Percentiles rank a stretch among this genome's conserved stretches.
Conservation (phyloP, 2,797 vertebrate genomes). For the Glossophaga mutica region DNA sequence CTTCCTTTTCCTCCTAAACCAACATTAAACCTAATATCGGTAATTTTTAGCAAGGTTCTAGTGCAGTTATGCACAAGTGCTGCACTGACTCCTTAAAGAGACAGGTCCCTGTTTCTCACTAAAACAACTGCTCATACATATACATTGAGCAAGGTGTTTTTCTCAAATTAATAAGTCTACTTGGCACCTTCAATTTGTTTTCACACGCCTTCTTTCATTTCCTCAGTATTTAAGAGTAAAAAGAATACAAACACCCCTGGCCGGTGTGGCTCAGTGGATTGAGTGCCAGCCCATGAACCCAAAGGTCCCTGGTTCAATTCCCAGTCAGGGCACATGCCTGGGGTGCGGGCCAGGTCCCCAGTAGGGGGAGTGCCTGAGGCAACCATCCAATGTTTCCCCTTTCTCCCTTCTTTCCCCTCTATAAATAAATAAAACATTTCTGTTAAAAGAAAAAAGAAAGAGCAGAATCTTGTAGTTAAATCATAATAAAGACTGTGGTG, state of each 20-base stretch:
- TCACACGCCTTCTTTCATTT: conserved; percentile 41
- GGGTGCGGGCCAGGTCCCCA: too few relatives aligned
- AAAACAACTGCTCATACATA: conserved; percentile 1
- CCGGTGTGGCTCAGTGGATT: too few relatives aligned
- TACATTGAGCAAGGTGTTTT: not conserved
- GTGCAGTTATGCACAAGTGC: not conserved
- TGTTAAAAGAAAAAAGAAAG: not conserved
- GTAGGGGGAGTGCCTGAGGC: too few relatives aligned
- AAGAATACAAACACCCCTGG: not conserved
- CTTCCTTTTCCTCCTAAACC: not conserved
- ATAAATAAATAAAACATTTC: too few relatives aligned
- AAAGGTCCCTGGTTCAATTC: too few relatives aligned
- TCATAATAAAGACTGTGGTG: not conserved
- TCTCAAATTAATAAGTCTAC: conserved; percentile 34
- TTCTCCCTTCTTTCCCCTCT: too few relatives aligned
- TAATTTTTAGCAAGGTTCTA: not conserved
- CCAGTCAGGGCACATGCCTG: too few relatives aligned
- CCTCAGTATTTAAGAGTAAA: conserved; percentile 3
- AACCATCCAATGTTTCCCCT: too few relatives aligned
- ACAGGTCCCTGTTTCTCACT: not conserved
- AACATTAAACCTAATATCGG: not conserved
- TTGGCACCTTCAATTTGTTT: conserved; percentile 39
- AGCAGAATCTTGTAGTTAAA: not conserved
- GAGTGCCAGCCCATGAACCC: too few relatives aligned
- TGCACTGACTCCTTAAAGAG: not conserved